Conservation (phyloP, 64 coral and sea anemone genomes). For the Exaiptasia diaphana region DNA sequence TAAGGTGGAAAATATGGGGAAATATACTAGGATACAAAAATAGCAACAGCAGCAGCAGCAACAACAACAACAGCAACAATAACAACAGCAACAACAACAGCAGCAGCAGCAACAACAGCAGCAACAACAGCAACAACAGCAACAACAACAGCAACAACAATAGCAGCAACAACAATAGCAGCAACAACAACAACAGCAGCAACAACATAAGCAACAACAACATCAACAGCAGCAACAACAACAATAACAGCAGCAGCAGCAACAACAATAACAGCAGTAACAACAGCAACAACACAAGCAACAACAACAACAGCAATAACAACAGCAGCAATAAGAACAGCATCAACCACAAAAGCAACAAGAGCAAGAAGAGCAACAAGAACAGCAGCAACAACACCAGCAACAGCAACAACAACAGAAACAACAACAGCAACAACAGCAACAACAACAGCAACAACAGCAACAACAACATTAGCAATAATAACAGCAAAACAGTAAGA, state of each 20-base stretch:
- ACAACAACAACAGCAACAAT: not conserved
- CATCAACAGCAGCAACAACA: not conserved
- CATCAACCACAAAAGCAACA: not conserved
- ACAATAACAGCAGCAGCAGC: not conserved
- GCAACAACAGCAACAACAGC: not conserved
- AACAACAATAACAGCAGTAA: not conserved
- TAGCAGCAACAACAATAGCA: not conserved
- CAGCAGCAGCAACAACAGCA: not conserved
- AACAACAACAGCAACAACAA: not conserved
- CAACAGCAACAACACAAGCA: too few species aligned
- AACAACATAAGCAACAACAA: not conserved
- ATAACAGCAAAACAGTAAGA: too few species aligned
- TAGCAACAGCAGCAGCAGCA: not conserved
- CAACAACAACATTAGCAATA: too few species aligned
- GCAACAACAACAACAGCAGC: not conserved
- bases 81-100: not conserved
- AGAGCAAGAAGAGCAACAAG: not conserved
- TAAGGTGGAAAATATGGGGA: not conserved
- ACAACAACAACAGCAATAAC: too few species aligned
- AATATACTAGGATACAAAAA: not conserved
- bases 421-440: not conserved
- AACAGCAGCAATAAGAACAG: too few species aligned
- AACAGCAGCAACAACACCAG: too few species aligned
- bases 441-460: too few species aligned
- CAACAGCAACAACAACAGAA: not conserved